Conservation (phyloP, 2,113 vertebrate genomes). For the Nothocercus nigrocapillus region DNA sequence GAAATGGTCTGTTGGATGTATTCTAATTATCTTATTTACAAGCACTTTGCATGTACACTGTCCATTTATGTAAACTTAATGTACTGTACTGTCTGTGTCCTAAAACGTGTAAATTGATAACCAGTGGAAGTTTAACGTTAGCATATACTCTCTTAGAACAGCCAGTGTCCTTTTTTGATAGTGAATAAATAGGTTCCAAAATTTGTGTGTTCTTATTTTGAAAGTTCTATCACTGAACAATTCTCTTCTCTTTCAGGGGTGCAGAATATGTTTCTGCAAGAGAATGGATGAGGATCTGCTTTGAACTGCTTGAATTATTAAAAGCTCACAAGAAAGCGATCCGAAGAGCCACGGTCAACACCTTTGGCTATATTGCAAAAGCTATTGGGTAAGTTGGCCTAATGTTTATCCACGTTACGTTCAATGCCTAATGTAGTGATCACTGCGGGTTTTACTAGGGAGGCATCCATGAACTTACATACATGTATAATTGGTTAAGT, state of each 20-base stretch:
- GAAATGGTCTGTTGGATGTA: fast-evolving
- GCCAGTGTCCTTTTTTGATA: neutral
- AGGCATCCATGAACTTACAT: neutral
- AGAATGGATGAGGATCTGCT: conserved; percentile 99
- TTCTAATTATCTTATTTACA: neutral
- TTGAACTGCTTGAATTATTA: conserved; percentile 94
- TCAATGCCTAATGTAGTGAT: neutral
- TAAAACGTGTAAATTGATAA: neutral
- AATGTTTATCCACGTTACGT: neutral
- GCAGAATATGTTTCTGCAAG: conserved; percentile 99
- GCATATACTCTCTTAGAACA: neutral
- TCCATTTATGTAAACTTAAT: neutral
- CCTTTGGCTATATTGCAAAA: conserved; percentile 98
- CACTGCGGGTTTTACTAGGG: neutral
- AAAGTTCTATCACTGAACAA: neutral
- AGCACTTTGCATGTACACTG: neutral
- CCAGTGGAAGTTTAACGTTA: neutral
- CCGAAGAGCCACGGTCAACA: conserved; percentile 97
- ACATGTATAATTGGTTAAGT: neutral
- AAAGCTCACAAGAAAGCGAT: conserved; percentile 99
- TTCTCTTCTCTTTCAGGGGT: conserved; percentile 80
- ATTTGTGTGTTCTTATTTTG: neutral
- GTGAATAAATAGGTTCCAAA: neutral
- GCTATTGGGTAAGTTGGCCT: conserved; percentile 90
- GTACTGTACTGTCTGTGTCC: neutral